A percentile compares a stretch with the other conserved stretches of the same genome.
Evolutionary conservation across 1,140 invertebrate species (phyloP).

Genomic region (Papilio polytes): DNA sequence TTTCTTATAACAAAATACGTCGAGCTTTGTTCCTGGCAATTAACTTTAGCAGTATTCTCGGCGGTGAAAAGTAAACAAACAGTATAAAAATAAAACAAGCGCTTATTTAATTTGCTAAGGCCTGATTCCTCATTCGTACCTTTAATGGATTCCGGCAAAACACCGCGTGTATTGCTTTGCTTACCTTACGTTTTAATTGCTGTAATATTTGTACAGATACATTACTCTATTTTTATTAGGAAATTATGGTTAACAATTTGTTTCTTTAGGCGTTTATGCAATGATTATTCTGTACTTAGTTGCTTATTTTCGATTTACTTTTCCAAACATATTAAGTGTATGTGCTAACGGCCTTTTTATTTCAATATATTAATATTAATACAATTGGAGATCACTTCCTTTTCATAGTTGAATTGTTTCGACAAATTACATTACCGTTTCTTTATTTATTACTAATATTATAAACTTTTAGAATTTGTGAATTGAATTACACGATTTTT

Average conservation of each 20-base stretch:
- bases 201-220: no score
- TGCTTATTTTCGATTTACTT: no score
- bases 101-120: constrained; percentile 23
- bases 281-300: no score
- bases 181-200: background rate
- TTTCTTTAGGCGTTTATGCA: no score
- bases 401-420: no score
- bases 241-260: no score
- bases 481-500: background rate
- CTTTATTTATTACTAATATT: background rate
- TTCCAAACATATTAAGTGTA: no score
- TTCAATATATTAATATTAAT: no score
- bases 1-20: constrained; percentile 9
- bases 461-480: background rate
- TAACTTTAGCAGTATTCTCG: background rate
- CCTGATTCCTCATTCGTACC: background rate
- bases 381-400: no score
- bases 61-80: constrained; percentile 10
- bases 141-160: constrained; percentile 7
- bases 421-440: no score
- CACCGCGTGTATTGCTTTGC: background rate
- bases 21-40: constrained; percentile 15
- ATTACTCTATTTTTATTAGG: no score
- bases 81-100: constrained; percentile 8
- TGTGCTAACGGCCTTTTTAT: no score